A percentile compares a stretch with the other conserved stretches of the same genome.
These are phyloP conservation scores for Caenorhabditis sp. DNA, from an alignment of 2,888 invertebrate species.

Conservation along the genomic window DNA sequence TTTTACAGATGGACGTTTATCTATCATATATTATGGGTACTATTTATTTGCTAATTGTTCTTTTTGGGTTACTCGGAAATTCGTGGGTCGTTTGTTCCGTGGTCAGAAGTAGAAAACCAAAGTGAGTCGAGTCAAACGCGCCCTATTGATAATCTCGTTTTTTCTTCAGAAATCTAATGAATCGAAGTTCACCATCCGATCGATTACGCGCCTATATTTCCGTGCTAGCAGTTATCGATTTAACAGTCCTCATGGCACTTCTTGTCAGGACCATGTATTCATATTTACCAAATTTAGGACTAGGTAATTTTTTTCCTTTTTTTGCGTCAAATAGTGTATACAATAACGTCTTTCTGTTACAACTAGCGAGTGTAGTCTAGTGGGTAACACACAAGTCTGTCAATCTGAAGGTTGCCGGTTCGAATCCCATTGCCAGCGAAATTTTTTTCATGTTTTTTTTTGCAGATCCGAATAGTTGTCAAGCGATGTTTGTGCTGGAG, in stretches of 20 bases:
- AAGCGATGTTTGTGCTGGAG: constrained; percentile 63
- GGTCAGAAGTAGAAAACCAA: constrained; percentile 60
- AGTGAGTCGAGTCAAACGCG: constrained; percentile 15
- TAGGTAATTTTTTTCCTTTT: too few relatives aligned
- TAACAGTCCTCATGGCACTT: constrained; percentile 64
- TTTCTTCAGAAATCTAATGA: constrained; percentile 42
- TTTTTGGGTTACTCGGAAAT: constrained; percentile 65
- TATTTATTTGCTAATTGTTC: constrained; percentile 16
- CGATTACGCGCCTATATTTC: constrained; percentile 65
- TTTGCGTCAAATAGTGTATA: too few relatives aligned
- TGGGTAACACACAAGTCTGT: too few relatives aligned
- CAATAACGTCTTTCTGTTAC: too few relatives aligned
- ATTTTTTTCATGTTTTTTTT: not conserved
- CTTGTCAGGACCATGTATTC: constrained; percentile 60
- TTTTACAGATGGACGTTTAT: not conserved
- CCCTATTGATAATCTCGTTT: not conserved
- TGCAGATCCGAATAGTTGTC: constrained; percentile 58
- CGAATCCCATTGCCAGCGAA: not conserved
- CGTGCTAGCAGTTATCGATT: constrained; percentile 64
- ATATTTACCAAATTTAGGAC: constrained; percentile 61
- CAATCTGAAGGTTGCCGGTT: not conserved
- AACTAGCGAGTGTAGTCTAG: too few relatives aligned
- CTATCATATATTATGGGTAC: not conserved
- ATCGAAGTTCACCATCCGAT: constrained; percentile 49
- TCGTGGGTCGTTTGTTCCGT: constrained; percentile 69